Evolutionary conservation across 2,888 invertebrate genomes (phyloP).

Genomic region (Epinotia bilunana): DNA sequence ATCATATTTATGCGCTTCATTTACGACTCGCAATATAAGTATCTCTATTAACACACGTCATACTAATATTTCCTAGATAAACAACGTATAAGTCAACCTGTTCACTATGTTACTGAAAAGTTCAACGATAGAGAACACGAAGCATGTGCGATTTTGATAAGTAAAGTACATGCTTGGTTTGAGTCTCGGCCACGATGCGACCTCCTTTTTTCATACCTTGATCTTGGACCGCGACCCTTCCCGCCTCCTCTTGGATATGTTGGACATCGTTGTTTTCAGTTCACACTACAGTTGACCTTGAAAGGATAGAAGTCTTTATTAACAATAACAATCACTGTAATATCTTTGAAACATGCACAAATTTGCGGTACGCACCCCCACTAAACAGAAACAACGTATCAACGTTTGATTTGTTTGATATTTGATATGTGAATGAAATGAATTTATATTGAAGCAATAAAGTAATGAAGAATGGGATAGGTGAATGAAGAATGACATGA

Average conservation of each 20-base stretch:
- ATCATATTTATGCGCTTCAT: slow-evolving; percentile 2
- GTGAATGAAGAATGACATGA: slow-evolving; percentile 21
- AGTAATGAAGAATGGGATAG: not conserved
- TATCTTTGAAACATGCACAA: slow-evolving; percentile 9
- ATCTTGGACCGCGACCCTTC: slow-evolving; percentile 80
- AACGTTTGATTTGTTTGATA: no score
- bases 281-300: slow-evolving; percentile 24
- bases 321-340: slow-evolving; percentile 17
- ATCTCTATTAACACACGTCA: not conserved
- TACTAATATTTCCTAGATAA: not conserved
- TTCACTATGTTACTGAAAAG: slow-evolving; percentile 22
- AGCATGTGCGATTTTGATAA: slow-evolving; percentile 41
- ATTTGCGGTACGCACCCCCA: slow-evolving; percentile 13
- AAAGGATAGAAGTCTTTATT: slow-evolving; percentile 6
- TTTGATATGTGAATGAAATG: not conserved
- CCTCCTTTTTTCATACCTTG: slow-evolving; percentile 76
- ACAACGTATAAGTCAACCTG: not conserved
- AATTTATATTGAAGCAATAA: no score
- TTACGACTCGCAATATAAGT: not conserved
- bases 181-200: slow-evolving; percentile 58
- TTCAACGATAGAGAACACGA: slow-evolving; percentile 37
- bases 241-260: slow-evolving; percentile 81
- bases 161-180: slow-evolving; percentile 35
- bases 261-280: slow-evolving; percentile 75
- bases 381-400: slow-evolving; percentile 26